Evolutionary conservation across 2,113 vertebrate species (phyloP).

Genomic region (Ptilonorhynchus violaceus): DNA sequence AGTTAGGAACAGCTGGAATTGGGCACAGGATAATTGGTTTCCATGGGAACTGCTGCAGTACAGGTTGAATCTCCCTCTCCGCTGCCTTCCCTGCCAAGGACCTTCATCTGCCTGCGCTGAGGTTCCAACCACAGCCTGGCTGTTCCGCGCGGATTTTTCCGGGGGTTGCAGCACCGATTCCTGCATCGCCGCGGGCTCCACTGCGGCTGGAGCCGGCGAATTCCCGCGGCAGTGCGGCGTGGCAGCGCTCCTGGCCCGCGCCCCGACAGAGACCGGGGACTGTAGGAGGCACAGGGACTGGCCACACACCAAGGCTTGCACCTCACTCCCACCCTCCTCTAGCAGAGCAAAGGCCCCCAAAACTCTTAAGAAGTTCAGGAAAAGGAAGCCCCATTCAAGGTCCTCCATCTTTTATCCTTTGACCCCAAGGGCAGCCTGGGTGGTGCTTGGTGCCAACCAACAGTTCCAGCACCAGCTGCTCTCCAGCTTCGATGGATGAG

Average conservation of each 20-base stretch:
- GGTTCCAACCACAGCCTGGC: constrained; percentile 40
- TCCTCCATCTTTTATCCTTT: neutral
- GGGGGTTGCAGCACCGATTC: neutral
- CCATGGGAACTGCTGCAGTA: constrained; percentile 76
- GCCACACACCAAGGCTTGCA: neutral
- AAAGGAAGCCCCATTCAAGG: neutral
- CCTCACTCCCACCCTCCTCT: neutral
- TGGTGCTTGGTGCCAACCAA: accelerated
- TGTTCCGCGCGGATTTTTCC: constrained; percentile 1
- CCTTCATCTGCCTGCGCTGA: constrained; percentile 64
- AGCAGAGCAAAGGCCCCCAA: neutral
- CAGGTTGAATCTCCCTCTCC: constrained; percentile 70
- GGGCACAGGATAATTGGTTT: constrained; percentile 78
- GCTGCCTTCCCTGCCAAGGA: constrained; percentile 53
- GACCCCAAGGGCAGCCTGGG: neutral
- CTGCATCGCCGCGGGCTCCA: accelerated
- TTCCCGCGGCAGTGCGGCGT: accelerated
- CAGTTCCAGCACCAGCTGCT: neutral
- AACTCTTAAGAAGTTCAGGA: neutral
- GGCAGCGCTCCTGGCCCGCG: neutral
- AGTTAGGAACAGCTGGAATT: constrained; percentile 75
- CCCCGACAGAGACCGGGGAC: accelerated
- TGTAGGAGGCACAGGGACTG: accelerated
- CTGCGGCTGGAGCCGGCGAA: neutral
- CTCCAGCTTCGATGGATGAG: accelerated